Evolutionary conservation across 1,140 invertebrate genomes (phyloP).

Genomic region (Calephelis nemesis): DNA sequence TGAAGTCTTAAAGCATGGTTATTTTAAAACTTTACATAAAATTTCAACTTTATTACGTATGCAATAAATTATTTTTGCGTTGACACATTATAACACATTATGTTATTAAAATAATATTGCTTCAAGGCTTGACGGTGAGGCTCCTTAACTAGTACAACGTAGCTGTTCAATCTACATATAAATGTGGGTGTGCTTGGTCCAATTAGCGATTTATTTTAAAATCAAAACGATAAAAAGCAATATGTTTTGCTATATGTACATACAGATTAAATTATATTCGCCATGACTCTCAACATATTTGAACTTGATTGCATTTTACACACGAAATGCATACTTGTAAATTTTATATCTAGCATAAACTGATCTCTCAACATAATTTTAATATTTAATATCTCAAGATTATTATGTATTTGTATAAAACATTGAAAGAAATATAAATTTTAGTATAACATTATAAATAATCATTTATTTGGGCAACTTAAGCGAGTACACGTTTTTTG

Average conservation of each 20-base stretch:
- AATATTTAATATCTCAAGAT: slow-evolving; percentile 73
- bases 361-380: slow-evolving; percentile 78
- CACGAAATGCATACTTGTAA: slow-evolving; percentile 66
- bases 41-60: no score
- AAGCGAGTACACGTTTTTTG: slow-evolving; percentile 53
- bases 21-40: no score
- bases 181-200: slow-evolving; percentile 8
- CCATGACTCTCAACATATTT: slow-evolving; percentile 5
- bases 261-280: slow-evolving; percentile 5
- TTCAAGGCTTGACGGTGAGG: no score
- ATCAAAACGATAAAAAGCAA: neutral
- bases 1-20: no score
- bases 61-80: no score
- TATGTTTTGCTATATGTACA: slow-evolving; percentile 13
- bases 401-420: slow-evolving; percentile 75
- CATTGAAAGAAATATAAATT: slow-evolving; percentile 65
- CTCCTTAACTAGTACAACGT: neutral
- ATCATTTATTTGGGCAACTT: slow-evolving; percentile 62
- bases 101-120: no score
- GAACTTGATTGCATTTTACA: slow-evolving; percentile 2
- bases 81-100: no score
- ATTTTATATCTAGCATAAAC: slow-evolving; percentile 77
- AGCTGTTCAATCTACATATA: slow-evolving; percentile 1
- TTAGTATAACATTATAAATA: slow-evolving; percentile 67
- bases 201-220: slow-evolving; percentile 11